These are phyloP conservation scores for Podocnemis expansa DNA, from an alignment of 2,113 vertebrate genomes.

Conservation along the genomic window DNA sequence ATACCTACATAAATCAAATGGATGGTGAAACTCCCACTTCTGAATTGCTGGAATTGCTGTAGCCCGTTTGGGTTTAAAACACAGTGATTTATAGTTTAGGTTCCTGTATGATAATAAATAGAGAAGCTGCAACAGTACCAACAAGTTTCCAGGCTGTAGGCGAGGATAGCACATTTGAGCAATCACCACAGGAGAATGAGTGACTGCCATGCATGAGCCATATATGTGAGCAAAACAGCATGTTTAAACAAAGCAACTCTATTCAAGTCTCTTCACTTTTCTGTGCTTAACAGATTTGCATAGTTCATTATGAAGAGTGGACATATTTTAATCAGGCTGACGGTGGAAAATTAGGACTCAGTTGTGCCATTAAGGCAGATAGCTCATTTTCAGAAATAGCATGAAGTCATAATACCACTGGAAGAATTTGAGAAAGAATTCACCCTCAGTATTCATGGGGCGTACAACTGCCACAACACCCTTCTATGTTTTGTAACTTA, in stretches of 20 bases:
- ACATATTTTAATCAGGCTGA: constrained; percentile 43
- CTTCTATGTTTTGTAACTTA: not conserved
- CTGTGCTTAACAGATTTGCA: constrained; percentile 52
- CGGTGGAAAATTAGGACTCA: not conserved
- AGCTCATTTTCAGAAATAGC: not conserved
- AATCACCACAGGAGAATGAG: constrained; percentile 53
- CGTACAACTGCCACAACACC: not conserved
- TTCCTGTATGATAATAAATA: constrained; percentile 61
- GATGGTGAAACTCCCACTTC: constrained; percentile 41
- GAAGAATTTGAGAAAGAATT: not conserved
- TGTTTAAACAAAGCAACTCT: constrained; percentile 72
- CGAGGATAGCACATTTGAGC: constrained; percentile 52
- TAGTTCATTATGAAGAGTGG: constrained; percentile 60
- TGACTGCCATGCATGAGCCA: constrained; percentile 62
- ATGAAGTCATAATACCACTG: not conserved
- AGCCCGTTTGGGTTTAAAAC: constrained; percentile 43
- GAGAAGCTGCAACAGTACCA: constrained; percentile 37
- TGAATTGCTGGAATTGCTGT: constrained; percentile 10
- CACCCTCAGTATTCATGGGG: not conserved
- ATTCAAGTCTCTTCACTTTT: constrained; percentile 45
- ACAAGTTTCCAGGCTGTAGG: constrained; percentile 51
- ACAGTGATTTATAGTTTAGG: constrained; percentile 22
- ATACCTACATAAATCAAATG: not conserved
- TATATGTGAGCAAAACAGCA: constrained; percentile 66
- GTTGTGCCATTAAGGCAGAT: not conserved